A percentile compares a stretch with the other conserved stretches of the same genome.
These are phyloP conservation scores for Danio albolineatus DNA, from an alignment of 2,797 vertebrate species.

Conservation along the genomic window DNA sequence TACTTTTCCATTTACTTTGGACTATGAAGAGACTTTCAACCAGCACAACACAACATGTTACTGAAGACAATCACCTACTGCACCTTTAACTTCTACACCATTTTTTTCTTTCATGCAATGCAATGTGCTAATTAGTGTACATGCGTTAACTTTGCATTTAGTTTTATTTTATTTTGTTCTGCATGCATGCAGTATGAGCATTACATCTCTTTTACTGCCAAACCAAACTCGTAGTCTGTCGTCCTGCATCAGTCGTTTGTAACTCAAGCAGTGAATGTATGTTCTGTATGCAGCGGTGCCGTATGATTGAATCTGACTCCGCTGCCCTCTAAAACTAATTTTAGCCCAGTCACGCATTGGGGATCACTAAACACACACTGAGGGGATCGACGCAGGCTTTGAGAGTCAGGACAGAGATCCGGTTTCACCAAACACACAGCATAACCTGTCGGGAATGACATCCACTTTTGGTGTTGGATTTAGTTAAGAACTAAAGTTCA, in stretches of 20 bases:
- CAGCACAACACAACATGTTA: too few species aligned
- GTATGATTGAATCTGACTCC: constrained; percentile 47
- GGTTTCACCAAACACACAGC: constrained; percentile 23
- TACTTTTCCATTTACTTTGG: too few species aligned
- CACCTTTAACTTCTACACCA: too few species aligned
- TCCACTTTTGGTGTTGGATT: neutral
- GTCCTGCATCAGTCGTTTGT: neutral
- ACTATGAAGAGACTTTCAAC: too few species aligned
- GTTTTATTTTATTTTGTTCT: too few species aligned
- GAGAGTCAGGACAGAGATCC: constrained; percentile 35
- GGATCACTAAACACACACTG: constrained; percentile 18
- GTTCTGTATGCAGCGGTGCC: constrained; percentile 17
- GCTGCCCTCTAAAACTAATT: constrained; percentile 46
- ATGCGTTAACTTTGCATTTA: too few species aligned
- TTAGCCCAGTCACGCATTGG: constrained; percentile 41
- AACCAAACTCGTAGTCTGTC: neutral
- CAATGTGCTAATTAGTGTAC: too few species aligned
- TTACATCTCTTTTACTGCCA: neutral
- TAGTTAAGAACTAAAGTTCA: neutral
- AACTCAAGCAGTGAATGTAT: constrained; percentile 2
- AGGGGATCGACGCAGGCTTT: constrained; percentile 2
- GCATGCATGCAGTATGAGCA: neutral
- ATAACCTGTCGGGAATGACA: neutral
- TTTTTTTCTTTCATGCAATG: too few species aligned
- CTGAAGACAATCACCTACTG: too few species aligned